Conservation (phyloP, 2,888 invertebrate species). For the Stenodera caucasica region DNA sequence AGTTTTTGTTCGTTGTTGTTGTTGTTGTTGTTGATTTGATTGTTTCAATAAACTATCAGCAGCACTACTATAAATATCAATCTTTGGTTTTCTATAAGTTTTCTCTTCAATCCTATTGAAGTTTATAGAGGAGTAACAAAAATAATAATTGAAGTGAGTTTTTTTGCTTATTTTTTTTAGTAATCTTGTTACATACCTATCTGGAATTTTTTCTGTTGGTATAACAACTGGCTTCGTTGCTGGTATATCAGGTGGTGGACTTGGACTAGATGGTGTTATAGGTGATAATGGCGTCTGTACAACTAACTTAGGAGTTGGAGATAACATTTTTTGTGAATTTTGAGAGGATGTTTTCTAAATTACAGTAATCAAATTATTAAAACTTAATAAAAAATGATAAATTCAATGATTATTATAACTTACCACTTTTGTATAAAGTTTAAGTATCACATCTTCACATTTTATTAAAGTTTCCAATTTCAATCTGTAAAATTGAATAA, state of each 20-base stretch:
- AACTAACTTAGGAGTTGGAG: background rate
- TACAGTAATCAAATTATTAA: background rate
- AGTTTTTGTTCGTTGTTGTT: constrained; percentile 4
- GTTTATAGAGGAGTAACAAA: constrained; percentile 13
- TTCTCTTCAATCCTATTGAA: background rate
- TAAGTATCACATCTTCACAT: constrained; percentile 70
- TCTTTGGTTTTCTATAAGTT: constrained; percentile 38
- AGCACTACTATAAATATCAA: constrained; percentile 45
- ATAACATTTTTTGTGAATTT: background rate
- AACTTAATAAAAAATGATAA: constrained; percentile 5
- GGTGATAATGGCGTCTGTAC: constrained; percentile 1
- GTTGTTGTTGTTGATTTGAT: constrained; percentile 12
- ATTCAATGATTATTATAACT: constrained; percentile 31
- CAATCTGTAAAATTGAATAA: constrained; percentile 56
- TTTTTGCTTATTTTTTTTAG: background rate
- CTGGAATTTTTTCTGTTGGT: constrained; percentile 49
- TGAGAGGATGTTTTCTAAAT: constrained; percentile 15
- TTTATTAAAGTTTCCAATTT: constrained; percentile 68
- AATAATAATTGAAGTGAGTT: background rate
- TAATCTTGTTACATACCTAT: background rate
- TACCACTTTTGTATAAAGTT: constrained; percentile 70
- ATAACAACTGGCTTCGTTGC: constrained; percentile 52
- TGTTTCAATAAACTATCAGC: constrained; percentile 41
- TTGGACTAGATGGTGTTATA: constrained; percentile 56
- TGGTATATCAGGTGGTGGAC: constrained; percentile 53